Base-by-base conservation (phyloP, 2,113 vertebrate genomes). In the Coracopsis vasa region DNA sequence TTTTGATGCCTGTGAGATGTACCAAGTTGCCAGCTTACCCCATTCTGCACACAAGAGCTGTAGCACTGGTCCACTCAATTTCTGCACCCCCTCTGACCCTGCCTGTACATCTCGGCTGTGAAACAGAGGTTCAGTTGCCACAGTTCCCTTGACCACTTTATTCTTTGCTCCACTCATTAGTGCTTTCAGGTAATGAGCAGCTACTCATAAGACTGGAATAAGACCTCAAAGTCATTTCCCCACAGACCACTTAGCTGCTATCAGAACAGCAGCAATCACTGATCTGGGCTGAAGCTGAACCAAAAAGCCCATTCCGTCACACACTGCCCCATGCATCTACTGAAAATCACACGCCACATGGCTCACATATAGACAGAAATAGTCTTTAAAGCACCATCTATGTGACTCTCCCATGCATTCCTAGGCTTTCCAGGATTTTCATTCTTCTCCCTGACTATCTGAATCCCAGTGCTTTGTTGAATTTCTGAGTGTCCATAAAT, bases 301-400 rank as follows among this genome's bases (percentile, higher is more conserved):
- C 90, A 93, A 88, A 92, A 65, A 93, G 72, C 50, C 60, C 69
- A 74, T 96, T 96, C 29, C 29, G 58, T 75, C 80, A 54, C 39
- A 86, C 85, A 77, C 10, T 84, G 62, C 60, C 37, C 66, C 82
- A 33, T 41, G 53, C 69, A 88, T 67, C 88, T 94, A 42, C 88
- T 78, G 65, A 78, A 90, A 90, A 92, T 90, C 83, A 80, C 83
- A 80, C 29, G 75, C 92, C 47, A 41, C 45, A 8, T 1, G 69
- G 77, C 42, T 54, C 39, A 13, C 23, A 80, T 28, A 39, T 2
- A 54, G 56, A 77, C 25, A 88, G 71, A 86, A 88, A 91, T 72
- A 48, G 13, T 80, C n/a, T 92, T 75, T 81, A 64, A 90, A 92
- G 80, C 24, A 42, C 53, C 25, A 64, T 60, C 53, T 88, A 6